phyloP scores from a whole-genome alignment of 2,797 vertebrate genomes.

The Octomys mimax region DNA sequence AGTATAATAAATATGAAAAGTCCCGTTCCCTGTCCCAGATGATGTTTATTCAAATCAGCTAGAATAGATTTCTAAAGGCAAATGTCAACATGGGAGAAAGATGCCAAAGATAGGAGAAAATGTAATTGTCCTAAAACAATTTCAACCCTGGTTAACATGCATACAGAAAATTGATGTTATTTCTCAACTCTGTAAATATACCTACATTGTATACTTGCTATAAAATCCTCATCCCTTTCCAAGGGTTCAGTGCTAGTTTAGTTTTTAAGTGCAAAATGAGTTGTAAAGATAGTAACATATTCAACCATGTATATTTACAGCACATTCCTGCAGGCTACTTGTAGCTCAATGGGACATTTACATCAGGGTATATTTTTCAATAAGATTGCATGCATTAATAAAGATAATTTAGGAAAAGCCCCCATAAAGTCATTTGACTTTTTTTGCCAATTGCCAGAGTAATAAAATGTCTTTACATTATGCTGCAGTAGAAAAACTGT shows the following conservation, averaged over 20 bases:
- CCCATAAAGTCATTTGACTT: slow-evolving; percentile 77
- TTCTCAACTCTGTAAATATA: neutral
- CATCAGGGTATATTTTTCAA: slow-evolving; percentile 80
- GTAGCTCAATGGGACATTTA: slow-evolving; percentile 80
- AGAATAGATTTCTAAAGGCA: slow-evolving; percentile 58
- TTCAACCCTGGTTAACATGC: neutral
- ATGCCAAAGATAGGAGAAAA: neutral
- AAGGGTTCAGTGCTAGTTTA: neutral
- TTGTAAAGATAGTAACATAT: slow-evolving; percentile 77
- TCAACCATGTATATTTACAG: slow-evolving; percentile 77
- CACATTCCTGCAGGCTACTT: slow-evolving; percentile 76
- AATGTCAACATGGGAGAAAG: slow-evolving; percentile 36
- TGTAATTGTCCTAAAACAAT: neutral
- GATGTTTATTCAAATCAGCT: slow-evolving; percentile 49
- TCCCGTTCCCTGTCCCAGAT: neutral
- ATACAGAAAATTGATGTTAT: neutral
- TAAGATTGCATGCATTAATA: slow-evolving; percentile 83
- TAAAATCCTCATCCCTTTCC: slow-evolving; percentile 32
- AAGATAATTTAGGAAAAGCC: slow-evolving; percentile 81
- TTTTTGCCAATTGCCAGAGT: slow-evolving; percentile 68
- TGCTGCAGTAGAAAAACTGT: slow-evolving; percentile 31
- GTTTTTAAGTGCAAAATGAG: slow-evolving; percentile 63
- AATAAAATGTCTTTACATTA: slow-evolving; percentile 76
- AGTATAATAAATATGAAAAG: slow-evolving; percentile 18
- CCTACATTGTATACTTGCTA: too few relatives aligned